A percentile compares a stretch with the other conserved stretches of the same genome.
These are phyloP conservation scores for Isoperla grammatica DNA, from an alignment of 2,888 invertebrate species.

Conservation along the genomic window DNA sequence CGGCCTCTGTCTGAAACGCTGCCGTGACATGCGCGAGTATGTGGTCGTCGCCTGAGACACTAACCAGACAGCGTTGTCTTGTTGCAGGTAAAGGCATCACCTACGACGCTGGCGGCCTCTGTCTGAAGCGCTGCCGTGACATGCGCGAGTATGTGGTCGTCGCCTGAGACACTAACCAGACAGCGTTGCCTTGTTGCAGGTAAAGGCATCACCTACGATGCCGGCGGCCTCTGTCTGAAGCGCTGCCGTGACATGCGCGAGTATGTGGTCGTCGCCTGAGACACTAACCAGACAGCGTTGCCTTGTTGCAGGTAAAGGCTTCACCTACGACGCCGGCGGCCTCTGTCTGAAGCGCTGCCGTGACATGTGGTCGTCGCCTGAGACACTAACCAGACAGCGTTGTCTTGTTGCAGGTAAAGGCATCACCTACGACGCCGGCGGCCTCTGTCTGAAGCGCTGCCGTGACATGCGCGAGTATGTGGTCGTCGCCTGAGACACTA, in stretches of 20 bases:
- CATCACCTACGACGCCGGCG: constrained; percentile 55
- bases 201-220: constrained; percentile 58
- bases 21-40: constrained; percentile 55
- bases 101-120: constrained; percentile 56
- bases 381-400: too few species aligned
- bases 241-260: constrained; percentile 54
- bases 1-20: constrained; percentile 59
- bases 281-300: constrained; percentile 47
- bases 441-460: constrained; percentile 59
- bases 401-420: constrained; percentile 46
- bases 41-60: too few species aligned
- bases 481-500: too few species aligned
- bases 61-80: constrained; percentile 46
- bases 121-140: constrained; percentile 56
- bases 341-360: constrained; percentile 62
- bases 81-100: constrained; percentile 51
- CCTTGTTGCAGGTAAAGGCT: constrained; percentile 47
- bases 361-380: too few species aligned
- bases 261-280: too few species aligned
- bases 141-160: too few species aligned
- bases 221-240: constrained; percentile 60
- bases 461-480: too few species aligned
- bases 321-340: constrained; percentile 55
- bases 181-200: constrained; percentile 42
- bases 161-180: too few species aligned